Evolutionary conservation across 2,797 vertebrate species (phyloP).

Genomic region (Sarcophilus harrisii): DNA sequence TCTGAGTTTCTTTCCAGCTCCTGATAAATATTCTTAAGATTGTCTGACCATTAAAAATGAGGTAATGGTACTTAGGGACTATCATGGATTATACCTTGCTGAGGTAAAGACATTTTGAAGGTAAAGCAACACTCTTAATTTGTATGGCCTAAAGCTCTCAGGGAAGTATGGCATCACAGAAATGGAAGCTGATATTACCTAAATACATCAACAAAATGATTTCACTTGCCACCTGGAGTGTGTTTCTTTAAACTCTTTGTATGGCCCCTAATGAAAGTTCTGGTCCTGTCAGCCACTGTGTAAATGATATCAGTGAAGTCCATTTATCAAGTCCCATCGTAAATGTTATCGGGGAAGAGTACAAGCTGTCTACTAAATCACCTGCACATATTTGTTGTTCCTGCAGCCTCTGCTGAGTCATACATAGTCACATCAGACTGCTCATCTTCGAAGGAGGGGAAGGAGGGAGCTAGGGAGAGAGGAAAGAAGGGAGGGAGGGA

Average conservation of each 20-base stretch:
- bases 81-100: neutral
- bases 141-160: neutral
- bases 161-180: neutral
- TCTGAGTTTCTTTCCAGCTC: neutral
- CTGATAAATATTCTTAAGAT: neutral
- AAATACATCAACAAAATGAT: neutral
- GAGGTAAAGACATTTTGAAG: neutral
- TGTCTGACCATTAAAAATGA: neutral
- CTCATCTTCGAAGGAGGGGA: fast-evolving
- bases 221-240: neutral
- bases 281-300: neutral
- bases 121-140: neutral
- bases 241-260: conserved; percentile 28
- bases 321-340: neutral
- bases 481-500: neutral
- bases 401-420: neutral
- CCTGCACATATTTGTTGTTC: neutral
- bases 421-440: neutral
- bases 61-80: neutral
- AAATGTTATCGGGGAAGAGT: conserved; percentile 9
- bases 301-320: neutral
- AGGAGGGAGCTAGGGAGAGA: neutral
- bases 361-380: neutral
- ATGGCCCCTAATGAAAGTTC: neutral
- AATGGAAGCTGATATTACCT: neutral